Conservation (phyloP, 2,888 invertebrate genomes). For the Drosophila barbarae region DNA sequence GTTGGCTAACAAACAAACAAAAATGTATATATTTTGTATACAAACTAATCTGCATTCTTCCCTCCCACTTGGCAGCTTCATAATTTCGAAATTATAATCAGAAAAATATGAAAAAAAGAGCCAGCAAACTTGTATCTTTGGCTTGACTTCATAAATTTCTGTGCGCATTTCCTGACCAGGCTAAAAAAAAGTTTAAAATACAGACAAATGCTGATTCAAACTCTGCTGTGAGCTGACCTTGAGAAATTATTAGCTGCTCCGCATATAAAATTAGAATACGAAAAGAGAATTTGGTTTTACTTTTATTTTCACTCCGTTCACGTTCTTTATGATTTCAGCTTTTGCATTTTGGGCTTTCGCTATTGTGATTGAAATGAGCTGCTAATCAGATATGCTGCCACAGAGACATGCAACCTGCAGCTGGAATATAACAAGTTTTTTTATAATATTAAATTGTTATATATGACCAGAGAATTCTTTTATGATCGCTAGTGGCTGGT, state of each 20-base stretch:
- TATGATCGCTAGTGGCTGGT: constrained; percentile 12
- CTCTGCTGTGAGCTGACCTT: constrained; percentile 24
- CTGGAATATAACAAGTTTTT: constrained; percentile 36
- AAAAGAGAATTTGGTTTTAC: constrained; percentile 19
- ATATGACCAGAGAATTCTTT: constrained; percentile 28
- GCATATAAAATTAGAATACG: constrained; percentile 31
- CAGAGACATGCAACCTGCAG: constrained; percentile 24
- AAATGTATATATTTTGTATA: constrained; percentile 4
- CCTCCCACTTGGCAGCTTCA: constrained; percentile 35
- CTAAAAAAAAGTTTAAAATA: background rate
- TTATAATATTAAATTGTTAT: constrained; percentile 38
- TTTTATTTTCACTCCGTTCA: constrained; percentile 6
- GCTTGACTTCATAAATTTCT: constrained; percentile 39
- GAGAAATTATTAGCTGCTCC: constrained; percentile 25
- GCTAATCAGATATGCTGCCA: constrained; percentile 20
- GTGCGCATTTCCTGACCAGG: constrained; percentile 42
- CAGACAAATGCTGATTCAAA: constrained; percentile 24
- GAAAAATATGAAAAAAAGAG: constrained; percentile 5
- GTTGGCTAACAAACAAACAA: constrained; percentile 5
- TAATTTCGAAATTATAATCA: constrained; percentile 21
- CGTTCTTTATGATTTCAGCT: constrained; percentile 21
- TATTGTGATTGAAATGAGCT: constrained; percentile 33
- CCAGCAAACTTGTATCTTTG: constrained; percentile 15
- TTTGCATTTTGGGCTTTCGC: constrained; percentile 34
- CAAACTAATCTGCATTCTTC: constrained; percentile 46